phyloP scores from a whole-genome alignment of 2,113 vertebrate genomes.

The Illadopsis cleaveri region DNA sequence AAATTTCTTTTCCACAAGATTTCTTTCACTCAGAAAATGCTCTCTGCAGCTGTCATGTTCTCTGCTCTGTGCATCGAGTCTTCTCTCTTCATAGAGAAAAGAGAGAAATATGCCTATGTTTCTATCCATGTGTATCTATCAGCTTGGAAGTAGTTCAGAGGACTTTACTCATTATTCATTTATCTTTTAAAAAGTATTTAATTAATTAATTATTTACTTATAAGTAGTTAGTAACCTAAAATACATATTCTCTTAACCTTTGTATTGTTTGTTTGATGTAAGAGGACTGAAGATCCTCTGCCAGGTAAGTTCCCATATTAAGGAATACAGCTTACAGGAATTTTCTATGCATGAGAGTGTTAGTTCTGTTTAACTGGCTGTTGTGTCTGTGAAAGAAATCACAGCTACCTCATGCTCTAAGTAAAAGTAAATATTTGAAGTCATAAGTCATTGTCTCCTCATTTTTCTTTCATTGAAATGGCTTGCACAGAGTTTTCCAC shows the following conservation, averaged over 20 bases:
- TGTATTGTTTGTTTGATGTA: not conserved
- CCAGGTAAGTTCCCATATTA: not conserved
- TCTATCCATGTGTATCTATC: not conserved
- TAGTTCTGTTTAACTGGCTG: not conserved
- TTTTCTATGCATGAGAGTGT: not conserved
- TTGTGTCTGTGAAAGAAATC: not conserved
- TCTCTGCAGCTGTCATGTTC: not conserved
- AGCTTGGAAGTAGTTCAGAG: not conserved
- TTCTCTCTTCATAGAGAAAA: not conserved
- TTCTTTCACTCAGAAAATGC: not conserved
- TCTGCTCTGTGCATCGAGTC: not conserved
- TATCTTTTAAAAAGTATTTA: not conserved
- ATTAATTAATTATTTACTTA: not conserved
- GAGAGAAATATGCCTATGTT: not conserved
- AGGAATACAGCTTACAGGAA: not conserved
- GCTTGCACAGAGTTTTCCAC: constrained; percentile 59
- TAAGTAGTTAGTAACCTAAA: not conserved
- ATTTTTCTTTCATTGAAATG: not conserved
- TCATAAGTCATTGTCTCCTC: not conserved
- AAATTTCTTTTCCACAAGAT: not conserved
- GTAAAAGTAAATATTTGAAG: not conserved
- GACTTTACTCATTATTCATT: not conserved
- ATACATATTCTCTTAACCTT: not conserved
- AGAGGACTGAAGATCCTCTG: not conserved
- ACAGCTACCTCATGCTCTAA: not conserved